Evolutionary conservation across 2,113 vertebrate genomes (phyloP), one percentile per base, ranked within the genome.

Genomic region (Chascanopsetta lugubris): DNA sequence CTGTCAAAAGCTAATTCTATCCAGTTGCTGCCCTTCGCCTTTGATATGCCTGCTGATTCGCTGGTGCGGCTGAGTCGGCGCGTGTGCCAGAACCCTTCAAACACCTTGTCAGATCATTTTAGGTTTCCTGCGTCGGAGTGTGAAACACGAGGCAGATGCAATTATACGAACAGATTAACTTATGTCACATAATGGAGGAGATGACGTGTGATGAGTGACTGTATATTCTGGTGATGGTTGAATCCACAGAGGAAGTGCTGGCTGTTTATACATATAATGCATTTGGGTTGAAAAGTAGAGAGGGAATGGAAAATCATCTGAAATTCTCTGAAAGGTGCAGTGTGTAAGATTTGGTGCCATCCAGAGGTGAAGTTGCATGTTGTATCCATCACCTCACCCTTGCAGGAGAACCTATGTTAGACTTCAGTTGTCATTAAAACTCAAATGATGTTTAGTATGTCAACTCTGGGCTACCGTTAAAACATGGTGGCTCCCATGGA

Each of bases 151-250:
- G 53, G 66, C 47, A 45, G 65, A 66, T 46, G 47, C 61, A 74
- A 63, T 79, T 77, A 68, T 45, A 32, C 75, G 75, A 50, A 55
- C 34, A 61, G 81, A 85, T 82, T 79, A 82, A 59, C 68, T 61
- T 75, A 82, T 63, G 50, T 46, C 22, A 25, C 26, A 71, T 78
- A 73, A 72, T 69, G 68, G 56, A 62, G 58, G 36, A 18, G 48
- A 59, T 49, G 47, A 26, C 26, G 22, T 49, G 7, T 15, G 49
- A 43, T 32, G 32, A 27, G 24, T 49, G 38, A 25, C 46, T 62
- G 18, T 71, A 55, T 54, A 61, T 78, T 20, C 43, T 61, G 42
- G 34, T 61, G 61, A 61, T 42, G 42, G 29, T 46, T 12, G 5
- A 27, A 51, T 68, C 42, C 50, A 55, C 12, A 59, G 61, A 59